phyloP scores from a whole-genome alignment of 1,140 invertebrate species.

The Muscidifurax raptorellus region DNA sequence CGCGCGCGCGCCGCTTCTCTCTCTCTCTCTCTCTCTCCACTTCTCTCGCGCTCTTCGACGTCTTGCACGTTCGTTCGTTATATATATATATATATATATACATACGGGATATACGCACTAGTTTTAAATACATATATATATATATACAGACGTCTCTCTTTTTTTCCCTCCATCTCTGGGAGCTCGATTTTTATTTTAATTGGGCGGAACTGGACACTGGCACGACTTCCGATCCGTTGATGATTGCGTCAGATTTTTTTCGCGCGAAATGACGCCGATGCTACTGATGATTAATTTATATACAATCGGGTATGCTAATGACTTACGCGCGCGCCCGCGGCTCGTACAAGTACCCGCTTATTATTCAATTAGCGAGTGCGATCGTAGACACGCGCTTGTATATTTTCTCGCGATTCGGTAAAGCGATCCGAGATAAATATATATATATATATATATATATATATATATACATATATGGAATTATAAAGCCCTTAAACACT shows the following conservation, averaged over 20 bases:
- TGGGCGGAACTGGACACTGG: slow-evolving; percentile 5
- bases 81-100: too few species aligned
- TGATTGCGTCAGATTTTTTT: neutral
- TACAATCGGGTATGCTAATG: neutral
- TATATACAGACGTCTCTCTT: too few species aligned
- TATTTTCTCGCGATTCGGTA: too few species aligned
- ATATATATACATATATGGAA: too few species aligned
- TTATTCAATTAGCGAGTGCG: neutral
- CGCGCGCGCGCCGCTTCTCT: neutral
- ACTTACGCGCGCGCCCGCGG: neutral
- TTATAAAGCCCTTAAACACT: too few species aligned
- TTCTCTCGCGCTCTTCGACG: neutral
- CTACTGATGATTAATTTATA: too few species aligned
- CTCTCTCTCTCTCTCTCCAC: neutral
- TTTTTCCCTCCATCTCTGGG: neutral
- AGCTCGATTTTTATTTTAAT: neutral
- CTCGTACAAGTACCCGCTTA: neutral
- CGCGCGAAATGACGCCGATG: neutral
- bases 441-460: too few species aligned
- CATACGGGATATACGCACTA: too few species aligned
- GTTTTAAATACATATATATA: too few species aligned
- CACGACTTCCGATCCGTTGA: neutral
- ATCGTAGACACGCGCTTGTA: too few species aligned
- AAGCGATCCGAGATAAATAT: too few species aligned
- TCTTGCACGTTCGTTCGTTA: neutral